These are phyloP conservation scores for Antigone vipio DNA, from an alignment of 2,113 vertebrate genomes.

Conservation along the genomic window DNA sequence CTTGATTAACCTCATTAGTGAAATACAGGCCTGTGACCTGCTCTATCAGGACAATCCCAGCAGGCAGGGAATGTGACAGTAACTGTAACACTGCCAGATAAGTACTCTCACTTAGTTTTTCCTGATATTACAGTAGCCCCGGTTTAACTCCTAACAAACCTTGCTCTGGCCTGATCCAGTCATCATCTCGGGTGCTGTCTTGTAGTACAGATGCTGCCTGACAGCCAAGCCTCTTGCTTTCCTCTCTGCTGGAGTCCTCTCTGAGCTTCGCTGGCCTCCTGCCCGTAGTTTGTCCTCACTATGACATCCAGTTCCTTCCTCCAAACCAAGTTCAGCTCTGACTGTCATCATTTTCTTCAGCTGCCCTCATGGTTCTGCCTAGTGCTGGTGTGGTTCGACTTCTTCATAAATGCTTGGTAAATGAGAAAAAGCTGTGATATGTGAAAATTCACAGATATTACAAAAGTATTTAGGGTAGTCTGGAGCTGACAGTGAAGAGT, in stretches of 20 bases:
- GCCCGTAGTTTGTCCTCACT: not conserved
- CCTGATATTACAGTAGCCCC: not conserved
- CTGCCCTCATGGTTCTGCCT: not conserved
- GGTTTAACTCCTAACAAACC: not conserved
- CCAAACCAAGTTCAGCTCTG: not conserved
- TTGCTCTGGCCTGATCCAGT: not conserved
- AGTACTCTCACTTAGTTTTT: not conserved
- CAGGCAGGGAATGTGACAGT: not conserved
- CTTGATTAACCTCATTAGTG: slow-evolving; percentile 41
- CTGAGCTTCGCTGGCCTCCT: not conserved
- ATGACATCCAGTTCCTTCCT: not conserved
- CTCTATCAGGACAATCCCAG: not conserved
- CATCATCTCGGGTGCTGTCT: not conserved
- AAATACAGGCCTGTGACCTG: slow-evolving; percentile 10
- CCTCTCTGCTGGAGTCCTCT: not conserved
- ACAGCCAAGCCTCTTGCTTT: not conserved
- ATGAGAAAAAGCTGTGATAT: not conserved
- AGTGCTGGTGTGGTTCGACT: not conserved
- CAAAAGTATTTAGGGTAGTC: not conserved
- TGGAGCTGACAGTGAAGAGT: not conserved
- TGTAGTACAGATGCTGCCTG: not conserved
- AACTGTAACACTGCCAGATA: not conserved
- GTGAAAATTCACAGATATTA: not conserved
- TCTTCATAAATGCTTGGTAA: not conserved
- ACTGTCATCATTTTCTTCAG: not conserved